phyloP scores from a whole-genome alignment of 1,140 invertebrate species.

The Delia radicum region DNA sequence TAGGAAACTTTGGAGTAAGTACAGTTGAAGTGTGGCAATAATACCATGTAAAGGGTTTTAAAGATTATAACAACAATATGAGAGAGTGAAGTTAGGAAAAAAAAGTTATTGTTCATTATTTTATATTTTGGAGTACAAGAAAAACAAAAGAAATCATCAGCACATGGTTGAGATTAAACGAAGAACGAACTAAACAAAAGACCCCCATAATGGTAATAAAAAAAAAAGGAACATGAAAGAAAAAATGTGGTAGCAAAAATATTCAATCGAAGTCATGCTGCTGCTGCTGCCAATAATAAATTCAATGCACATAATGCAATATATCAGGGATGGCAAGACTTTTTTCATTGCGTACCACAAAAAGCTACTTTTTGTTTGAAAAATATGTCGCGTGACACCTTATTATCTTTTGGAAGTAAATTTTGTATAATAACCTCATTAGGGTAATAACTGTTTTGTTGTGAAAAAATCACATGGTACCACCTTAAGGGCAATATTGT shows the following conservation, averaged over 20 bases:
- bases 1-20: background rate
- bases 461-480: too few species aligned
- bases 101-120: background rate
- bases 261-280: too few species aligned
- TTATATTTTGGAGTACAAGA: background rate
- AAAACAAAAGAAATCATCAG: background rate
- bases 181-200: background rate
- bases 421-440: too few species aligned
- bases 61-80: background rate
- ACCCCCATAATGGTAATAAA: background rate
- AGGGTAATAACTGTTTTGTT: too few species aligned
- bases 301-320: slow-evolving; percentile 20
- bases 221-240: background rate
- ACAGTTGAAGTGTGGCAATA: background rate
- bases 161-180: too few species aligned
- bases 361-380: too few species aligned
- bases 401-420: too few species aligned
- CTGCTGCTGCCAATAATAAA: slow-evolving; percentile 26
- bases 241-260: background rate
- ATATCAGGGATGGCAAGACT: too few species aligned
- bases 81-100: background rate
- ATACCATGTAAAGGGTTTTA: background rate
- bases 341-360: too few species aligned
- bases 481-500: too few species aligned
- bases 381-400: too few species aligned